These are phyloP conservation scores for Chalcis sispes DNA, from an alignment of 2,888 invertebrate species.

Conservation along the genomic window DNA sequence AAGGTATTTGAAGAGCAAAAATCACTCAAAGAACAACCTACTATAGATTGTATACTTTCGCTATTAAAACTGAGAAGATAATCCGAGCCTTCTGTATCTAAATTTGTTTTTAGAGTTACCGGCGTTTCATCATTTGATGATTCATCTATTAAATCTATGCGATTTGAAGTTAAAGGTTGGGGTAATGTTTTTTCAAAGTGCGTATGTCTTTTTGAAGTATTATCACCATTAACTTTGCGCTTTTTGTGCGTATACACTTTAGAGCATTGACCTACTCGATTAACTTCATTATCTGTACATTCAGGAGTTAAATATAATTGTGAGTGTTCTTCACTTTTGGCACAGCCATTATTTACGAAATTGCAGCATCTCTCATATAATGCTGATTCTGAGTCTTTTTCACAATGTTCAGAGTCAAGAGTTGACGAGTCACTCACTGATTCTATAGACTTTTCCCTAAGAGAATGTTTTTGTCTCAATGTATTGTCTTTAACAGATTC, in stretches of 20 bases:
- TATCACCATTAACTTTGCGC: constrained; percentile 64
- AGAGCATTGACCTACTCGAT: constrained; percentile 68
- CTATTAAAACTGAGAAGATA: constrained; percentile 68
- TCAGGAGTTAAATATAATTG: constrained; percentile 48
- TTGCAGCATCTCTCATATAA: constrained; percentile 68
- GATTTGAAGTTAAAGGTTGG: constrained; percentile 62
- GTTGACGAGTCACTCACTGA: constrained; percentile 54
- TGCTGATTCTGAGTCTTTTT: constrained; percentile 56
- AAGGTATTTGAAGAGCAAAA: constrained; percentile 43
- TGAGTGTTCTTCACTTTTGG: constrained; percentile 43
- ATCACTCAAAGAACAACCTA: constrained; percentile 65
- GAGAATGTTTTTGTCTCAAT: constrained; percentile 16
- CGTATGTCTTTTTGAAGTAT: constrained; percentile 52
- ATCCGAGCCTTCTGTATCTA: constrained; percentile 71
- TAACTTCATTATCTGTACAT: constrained; percentile 56
- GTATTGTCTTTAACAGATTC: constrained; percentile 35
- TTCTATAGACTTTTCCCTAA: constrained; percentile 50
- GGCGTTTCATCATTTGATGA: constrained; percentile 65
- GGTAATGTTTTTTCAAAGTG: constrained; percentile 55
- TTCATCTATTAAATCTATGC: constrained; percentile 70
- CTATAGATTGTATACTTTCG: constrained; percentile 69
- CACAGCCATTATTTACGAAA: constrained; percentile 61
- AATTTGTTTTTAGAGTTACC: constrained; percentile 66
- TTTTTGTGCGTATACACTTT: constrained; percentile 73
- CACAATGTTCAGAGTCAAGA: constrained; percentile 52